A percentile compares a stretch with the other conserved stretches of the same genome.
phyloP scores from a whole-genome alignment of 1,140 invertebrate genomes.

The Bombus waltoni region DNA sequence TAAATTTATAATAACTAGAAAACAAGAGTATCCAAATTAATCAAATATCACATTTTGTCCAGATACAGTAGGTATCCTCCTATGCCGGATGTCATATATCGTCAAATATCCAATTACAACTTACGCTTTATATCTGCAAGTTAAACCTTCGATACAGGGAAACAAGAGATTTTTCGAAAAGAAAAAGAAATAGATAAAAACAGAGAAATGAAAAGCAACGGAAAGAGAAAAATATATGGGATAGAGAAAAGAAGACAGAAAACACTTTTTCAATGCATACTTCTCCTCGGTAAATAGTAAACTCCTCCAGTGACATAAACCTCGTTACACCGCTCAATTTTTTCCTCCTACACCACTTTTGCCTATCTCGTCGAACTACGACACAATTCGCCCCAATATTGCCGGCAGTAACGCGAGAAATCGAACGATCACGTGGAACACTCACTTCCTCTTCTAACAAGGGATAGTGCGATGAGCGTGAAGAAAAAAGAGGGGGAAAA shows the following conservation, averaged over 20 bases:
- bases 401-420: not conserved
- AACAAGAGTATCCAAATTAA: too few relatives aligned
- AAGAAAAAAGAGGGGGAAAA: not conserved
- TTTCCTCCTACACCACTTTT: not conserved
- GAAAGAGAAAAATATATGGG: not conserved
- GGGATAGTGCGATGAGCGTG: not conserved
- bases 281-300: not conserved
- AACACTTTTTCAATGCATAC: not conserved
- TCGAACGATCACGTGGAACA: not conserved
- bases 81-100: too few relatives aligned
- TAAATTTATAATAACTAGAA: too few relatives aligned
- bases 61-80: too few relatives aligned
- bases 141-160: too few relatives aligned
- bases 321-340: not conserved
- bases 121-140: too few relatives aligned
- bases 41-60: too few relatives aligned
- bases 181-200: too few relatives aligned
- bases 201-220: too few relatives aligned
- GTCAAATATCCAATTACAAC: too few relatives aligned
- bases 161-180: too few relatives aligned
- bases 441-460: not conserved
- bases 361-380: not conserved
- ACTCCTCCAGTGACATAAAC: not conserved
- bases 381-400: not conserved
- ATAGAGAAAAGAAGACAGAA: not conserved